A percentile compares a stretch with the other conserved stretches of the same genome.
Conservation (phyloP, 2,113 vertebrate genomes). For the Hypomesus transpacificus region DNA sequence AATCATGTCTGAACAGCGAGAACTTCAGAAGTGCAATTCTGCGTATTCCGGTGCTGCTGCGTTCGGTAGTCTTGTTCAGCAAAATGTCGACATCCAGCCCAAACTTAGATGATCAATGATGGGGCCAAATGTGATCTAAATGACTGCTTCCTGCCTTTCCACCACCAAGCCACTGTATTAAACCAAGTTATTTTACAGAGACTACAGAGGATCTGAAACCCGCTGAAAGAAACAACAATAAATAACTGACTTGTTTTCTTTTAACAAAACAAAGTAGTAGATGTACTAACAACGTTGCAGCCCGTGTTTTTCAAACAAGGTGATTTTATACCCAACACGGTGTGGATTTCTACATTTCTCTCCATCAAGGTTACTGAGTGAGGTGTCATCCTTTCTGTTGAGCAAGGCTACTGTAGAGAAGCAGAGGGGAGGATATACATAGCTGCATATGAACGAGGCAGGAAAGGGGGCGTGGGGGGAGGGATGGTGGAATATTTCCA, state of each 20-base stretch:
- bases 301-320: no score
- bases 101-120: constrained; percentile 32
- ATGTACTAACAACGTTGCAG: no score
- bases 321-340: no score
- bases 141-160: constrained; percentile 41
- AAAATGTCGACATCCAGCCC: constrained; percentile 9
- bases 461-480: constrained; percentile 23
- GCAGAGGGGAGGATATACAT: constrained; percentile 26
- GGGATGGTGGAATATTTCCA: constrained; percentile 33
- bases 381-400: not conserved
- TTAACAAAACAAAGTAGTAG: no score
- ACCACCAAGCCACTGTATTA: constrained; percentile 10
- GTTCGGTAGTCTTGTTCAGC: constrained; percentile 9
- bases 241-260: not conserved
- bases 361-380: not conserved
- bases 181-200: not conserved
- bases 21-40: constrained; percentile 17
- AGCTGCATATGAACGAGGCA: constrained; percentile 21
- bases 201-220: no score
- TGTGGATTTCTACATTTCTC: constrained; percentile 21
- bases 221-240: not conserved
- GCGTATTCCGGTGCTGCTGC: constrained; percentile 13
- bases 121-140: not conserved
- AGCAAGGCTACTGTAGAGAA: not conserved
- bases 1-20: not conserved